Evolutionary conservation across 1,140 invertebrate species (phyloP).

Genomic region (Cepaea nemoralis): DNA sequence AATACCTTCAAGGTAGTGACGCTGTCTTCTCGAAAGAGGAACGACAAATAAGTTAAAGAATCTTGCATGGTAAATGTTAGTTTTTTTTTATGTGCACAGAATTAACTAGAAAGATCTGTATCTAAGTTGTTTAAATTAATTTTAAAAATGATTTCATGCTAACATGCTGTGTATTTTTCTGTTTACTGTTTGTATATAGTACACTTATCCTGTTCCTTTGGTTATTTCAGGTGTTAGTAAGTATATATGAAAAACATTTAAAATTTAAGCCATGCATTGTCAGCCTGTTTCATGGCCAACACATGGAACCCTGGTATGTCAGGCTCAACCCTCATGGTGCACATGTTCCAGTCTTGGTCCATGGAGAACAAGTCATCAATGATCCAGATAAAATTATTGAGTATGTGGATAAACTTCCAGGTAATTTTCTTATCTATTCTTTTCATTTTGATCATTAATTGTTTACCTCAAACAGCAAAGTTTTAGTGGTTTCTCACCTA

Average conservation of each 20-base stretch:
- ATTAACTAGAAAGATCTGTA: too few relatives aligned
- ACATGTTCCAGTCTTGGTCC: conserved; percentile 62
- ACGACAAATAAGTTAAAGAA: too few relatives aligned
- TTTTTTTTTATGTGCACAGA: too few relatives aligned
- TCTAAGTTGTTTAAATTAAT: too few relatives aligned
- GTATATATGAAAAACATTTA: conserved; percentile 64
- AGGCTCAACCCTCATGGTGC: conserved; percentile 63
- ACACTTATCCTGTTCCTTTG: conserved; percentile 18
- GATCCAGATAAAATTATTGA: conserved; percentile 61
- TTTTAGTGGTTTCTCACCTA: too few relatives aligned
- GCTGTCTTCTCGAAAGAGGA: too few relatives aligned
- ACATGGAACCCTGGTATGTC: conserved; percentile 67
- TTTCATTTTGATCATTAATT: too few relatives aligned
- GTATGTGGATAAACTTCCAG: conserved; percentile 55
- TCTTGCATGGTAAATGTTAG: too few relatives aligned
- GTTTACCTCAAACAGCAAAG: too few relatives aligned
- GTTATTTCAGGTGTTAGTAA: conserved; percentile 60
- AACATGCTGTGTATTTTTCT: background rate
- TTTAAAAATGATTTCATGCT: conserved; percentile 6
- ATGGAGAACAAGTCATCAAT: conserved; percentile 56
- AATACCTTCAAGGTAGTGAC: too few relatives aligned
- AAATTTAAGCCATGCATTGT: conserved; percentile 60
- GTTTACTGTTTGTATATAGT: background rate
- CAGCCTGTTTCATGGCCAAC: conserved; percentile 64
- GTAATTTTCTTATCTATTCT: too few relatives aligned